Conservation (phyloP, 2,113 vertebrate genomes). For the Pyrgilauda ruficollis region DNA sequence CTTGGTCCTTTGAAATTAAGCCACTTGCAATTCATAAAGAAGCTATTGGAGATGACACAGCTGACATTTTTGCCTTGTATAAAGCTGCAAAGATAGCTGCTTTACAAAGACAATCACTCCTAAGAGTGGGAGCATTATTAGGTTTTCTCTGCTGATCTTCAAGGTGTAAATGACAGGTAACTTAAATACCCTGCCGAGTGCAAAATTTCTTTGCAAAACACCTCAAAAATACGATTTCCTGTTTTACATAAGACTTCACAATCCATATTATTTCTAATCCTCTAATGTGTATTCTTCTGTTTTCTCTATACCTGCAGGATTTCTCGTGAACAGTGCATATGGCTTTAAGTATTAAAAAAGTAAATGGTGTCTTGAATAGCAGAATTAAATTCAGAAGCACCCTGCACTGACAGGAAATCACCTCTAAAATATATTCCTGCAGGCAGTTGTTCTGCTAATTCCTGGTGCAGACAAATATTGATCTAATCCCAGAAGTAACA, state of each 20-base stretch:
- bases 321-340: conserved; percentile 4
- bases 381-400: conserved; percentile 55
- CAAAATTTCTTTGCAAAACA: conserved; percentile 50
- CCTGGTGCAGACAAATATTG: conserved; percentile 1
- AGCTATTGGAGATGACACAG: conserved; percentile 44
- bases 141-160: conserved; percentile 53
- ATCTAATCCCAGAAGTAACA: conserved; percentile 57
- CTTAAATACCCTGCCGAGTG: conserved; percentile 56
- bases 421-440: conserved; percentile 22
- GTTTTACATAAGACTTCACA: conserved; percentile 63
- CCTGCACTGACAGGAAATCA: conserved; percentile 10
- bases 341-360: conserved; percentile 53
- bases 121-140: conserved; percentile 50
- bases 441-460: conserved; percentile 46
- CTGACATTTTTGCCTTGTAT: conserved; percentile 38
- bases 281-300: conserved; percentile 13
- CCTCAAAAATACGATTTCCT: conserved; percentile 15
- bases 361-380: conserved; percentile 38
- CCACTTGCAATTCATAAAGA: conserved; percentile 37
- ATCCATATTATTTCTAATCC: conserved; percentile 64
- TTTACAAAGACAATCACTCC: conserved; percentile 53
- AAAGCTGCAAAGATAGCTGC: conserved; percentile 33
- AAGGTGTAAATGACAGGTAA: conserved; percentile 54
- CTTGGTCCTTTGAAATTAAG: conserved; percentile 50
- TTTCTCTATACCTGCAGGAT: conserved; percentile 61